These are phyloP conservation scores for Chiridota heheva DNA, from an alignment of 35 echinoderm and acorn worm genomes.

Conservation along the genomic window DNA sequence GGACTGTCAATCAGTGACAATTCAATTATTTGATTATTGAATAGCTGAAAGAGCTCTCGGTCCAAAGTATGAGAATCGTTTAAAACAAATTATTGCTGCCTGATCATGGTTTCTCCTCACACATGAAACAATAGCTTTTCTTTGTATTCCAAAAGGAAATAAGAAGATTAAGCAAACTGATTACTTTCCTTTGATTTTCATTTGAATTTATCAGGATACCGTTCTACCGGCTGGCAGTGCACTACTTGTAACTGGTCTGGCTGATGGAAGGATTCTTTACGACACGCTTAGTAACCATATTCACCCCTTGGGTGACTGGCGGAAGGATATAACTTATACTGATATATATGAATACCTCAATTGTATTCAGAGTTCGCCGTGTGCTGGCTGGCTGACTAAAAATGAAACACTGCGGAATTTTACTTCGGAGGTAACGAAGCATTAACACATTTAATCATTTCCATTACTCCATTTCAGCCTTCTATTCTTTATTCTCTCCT, in stretches of 20 bases:
- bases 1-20: too few species aligned
- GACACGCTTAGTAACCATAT: constrained; percentile 58
- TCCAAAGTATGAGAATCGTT: too few species aligned
- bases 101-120: too few species aligned
- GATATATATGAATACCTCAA: constrained; percentile 66
- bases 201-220: too few species aligned
- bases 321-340: constrained; percentile 59
- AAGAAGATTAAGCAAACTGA: too few species aligned
- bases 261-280: constrained; percentile 72
- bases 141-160: too few species aligned
- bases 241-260: constrained; percentile 66
- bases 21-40: too few species aligned
- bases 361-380: constrained; percentile 74
- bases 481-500: background rate
- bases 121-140: too few species aligned
- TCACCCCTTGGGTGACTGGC: constrained; percentile 73
- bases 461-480: background rate
- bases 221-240: constrained; percentile 71
- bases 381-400: constrained; percentile 71
- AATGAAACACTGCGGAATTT: constrained; percentile 78
- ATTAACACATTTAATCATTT: background rate
- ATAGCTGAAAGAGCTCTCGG: too few species aligned
- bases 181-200: too few species aligned
- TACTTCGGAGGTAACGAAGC: constrained; percentile 64
- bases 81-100: too few species aligned